Evolutionary conservation across 2,113 vertebrate genomes (phyloP).

Genomic region (Turnix velox): DNA sequence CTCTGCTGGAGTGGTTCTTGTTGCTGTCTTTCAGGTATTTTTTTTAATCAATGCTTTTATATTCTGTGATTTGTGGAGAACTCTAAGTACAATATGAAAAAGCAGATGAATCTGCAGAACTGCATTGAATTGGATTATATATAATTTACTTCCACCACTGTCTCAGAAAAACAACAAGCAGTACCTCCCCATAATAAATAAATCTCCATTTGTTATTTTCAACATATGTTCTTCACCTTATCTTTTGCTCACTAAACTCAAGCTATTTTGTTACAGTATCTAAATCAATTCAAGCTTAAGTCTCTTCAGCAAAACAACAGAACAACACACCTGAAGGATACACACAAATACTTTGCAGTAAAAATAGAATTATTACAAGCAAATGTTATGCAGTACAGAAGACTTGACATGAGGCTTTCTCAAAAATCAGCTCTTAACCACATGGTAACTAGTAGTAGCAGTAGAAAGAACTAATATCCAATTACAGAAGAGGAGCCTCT

Average conservation of each 20-base stretch:
- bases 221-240: background rate
- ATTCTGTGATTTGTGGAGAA: background rate
- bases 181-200: background rate
- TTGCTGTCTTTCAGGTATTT: background rate
- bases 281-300: background rate
- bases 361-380: no score
- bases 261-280: background rate
- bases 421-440: background rate
- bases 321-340: background rate
- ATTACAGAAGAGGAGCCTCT: background rate
- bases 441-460: accelerated
- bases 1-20: background rate
- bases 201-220: background rate
- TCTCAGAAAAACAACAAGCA: background rate
- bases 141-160: background rate
- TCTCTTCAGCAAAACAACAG: background rate
- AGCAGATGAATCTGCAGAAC: background rate
- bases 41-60: background rate
- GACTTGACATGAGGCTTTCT: background rate
- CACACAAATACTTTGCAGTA: background rate
- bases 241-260: background rate
- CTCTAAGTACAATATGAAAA: background rate
- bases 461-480: no score
- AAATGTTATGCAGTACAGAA: no score
- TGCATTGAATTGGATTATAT: background rate